Percentiles rank a stretch among this genome's conserved stretches.
phyloP scores from a whole-genome alignment of 2,113 vertebrate species.

The Anguilla japonica region DNA sequence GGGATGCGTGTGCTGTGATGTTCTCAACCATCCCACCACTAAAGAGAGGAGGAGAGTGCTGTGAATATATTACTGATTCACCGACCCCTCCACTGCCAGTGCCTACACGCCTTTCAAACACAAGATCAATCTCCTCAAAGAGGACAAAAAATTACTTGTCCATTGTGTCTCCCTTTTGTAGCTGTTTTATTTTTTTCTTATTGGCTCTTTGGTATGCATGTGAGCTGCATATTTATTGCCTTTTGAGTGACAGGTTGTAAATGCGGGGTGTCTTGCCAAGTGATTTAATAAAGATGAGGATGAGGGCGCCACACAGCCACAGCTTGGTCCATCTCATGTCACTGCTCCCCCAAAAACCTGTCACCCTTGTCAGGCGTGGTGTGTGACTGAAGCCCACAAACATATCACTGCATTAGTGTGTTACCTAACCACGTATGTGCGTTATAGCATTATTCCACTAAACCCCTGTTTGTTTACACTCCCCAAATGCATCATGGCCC shows the following conservation, averaged over 20 bases:
- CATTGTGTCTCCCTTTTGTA: background rate
- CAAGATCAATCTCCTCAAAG: background rate
- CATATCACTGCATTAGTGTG: background rate
- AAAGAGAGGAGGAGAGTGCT: conserved; percentile 5
- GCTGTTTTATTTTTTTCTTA: background rate
- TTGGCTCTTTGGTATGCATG: background rate
- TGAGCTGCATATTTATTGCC: background rate
- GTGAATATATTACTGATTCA: background rate
- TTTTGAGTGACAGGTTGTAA: background rate
- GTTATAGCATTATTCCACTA: too few relatives aligned
- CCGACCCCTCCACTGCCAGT: background rate
- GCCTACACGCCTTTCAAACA: background rate
- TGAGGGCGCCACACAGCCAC: background rate
- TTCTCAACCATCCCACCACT: background rate
- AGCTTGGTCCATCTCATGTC: background rate
- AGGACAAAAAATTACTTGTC: background rate
- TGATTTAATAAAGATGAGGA: background rate
- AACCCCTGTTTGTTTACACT: too few relatives aligned
- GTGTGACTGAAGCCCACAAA: background rate
- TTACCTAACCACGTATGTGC: too few relatives aligned
- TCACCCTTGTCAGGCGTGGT: too few relatives aligned
- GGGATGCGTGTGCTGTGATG: background rate
- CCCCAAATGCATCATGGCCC: too few relatives aligned
- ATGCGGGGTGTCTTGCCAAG: background rate
- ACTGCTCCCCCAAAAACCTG: background rate